A percentile compares a stretch with the other conserved stretches of the same genome.
Evolutionary conservation across 2,113 vertebrate species (phyloP).

Genomic region (Naja naja): DNA sequence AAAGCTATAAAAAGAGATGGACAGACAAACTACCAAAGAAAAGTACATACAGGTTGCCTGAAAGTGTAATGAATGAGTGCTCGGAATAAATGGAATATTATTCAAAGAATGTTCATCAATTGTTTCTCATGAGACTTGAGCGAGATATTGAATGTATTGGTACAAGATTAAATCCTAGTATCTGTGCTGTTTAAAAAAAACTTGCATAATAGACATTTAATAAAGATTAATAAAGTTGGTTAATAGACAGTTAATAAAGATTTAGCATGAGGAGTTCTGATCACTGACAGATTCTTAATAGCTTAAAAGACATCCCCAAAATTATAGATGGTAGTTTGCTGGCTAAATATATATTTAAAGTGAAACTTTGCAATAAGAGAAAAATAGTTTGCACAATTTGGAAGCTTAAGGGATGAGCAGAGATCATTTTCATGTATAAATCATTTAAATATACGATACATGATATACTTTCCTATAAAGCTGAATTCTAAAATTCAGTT

Average conservation of each 20-base stretch:
- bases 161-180: neutral
- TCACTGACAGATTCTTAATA: neutral
- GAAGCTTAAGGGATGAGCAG: neutral
- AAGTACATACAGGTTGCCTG: neutral
- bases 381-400: neutral
- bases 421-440: neutral
- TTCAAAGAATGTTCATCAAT: neutral
- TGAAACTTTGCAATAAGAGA: neutral
- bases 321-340: neutral
- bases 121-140: neutral
- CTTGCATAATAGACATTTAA: neutral
- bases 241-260: neutral
- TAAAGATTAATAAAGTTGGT: neutral
- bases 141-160: neutral
- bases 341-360: neutral
- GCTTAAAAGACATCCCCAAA: neutral
- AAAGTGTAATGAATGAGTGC: neutral
- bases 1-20: neutral
- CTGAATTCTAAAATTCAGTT: neutral
- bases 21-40: neutral
- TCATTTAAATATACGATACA: neutral
- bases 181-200: neutral
- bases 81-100: neutral
- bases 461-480: neutral
- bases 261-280: neutral